Conservation (phyloP, 2,888 invertebrate genomes). For the Troilus luridus region DNA sequence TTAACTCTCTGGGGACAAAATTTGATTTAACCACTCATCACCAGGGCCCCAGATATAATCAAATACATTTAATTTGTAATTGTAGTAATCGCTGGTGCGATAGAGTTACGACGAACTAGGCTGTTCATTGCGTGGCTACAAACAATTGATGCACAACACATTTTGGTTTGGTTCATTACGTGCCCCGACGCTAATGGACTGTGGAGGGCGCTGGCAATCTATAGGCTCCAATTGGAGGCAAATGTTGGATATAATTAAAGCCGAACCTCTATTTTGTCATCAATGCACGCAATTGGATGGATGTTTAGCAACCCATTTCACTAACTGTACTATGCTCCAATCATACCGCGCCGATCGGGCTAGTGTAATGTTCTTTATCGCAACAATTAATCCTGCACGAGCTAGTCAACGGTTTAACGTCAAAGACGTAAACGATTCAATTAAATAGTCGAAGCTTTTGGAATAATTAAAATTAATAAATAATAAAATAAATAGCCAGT, state of each 20-base stretch:
- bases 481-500: not conserved
- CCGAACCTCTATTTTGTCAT: constrained; percentile 41
- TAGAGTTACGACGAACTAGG: not conserved
- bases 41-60: too few species aligned
- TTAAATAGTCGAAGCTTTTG: not conserved
- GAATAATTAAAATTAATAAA: not conserved
- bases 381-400: not conserved
- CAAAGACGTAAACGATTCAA: not conserved
- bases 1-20: too few species aligned
- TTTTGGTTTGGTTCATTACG: constrained; percentile 55
- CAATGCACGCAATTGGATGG: constrained; percentile 54
- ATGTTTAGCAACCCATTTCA: constrained; percentile 35
- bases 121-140: not conserved
- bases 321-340: constrained; percentile 33
- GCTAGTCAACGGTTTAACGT: not conserved
- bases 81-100: constrained; percentile 1
- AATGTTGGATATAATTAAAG: constrained; percentile 48
- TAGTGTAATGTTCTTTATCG: constrained; percentile 26
- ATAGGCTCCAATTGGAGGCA: constrained; percentile 27
- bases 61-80: not conserved
- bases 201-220: not conserved
- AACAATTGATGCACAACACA: constrained; percentile 21
- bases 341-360: not conserved
- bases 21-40: too few species aligned
- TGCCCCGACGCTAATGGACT: constrained; percentile 5